Evolutionary conservation across 2,797 vertebrate species (phyloP).

Genomic region (Philypnodon macrostomus): DNA sequence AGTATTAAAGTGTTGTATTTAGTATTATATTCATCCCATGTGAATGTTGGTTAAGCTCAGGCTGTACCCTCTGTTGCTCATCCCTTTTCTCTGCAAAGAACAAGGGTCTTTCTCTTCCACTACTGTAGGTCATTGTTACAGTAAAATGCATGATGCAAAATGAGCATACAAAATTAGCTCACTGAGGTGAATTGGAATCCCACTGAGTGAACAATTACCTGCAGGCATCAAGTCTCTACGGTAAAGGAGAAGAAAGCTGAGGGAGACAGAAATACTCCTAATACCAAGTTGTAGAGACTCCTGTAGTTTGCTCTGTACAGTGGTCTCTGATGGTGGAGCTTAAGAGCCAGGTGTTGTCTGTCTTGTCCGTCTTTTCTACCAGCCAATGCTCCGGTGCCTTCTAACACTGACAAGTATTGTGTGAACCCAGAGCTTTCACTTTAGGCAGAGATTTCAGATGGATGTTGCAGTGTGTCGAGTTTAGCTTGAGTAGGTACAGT

Average conservation of each 20-base stretch:
- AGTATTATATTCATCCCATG: slow-evolving; percentile 87
- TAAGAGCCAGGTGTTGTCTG: slow-evolving; percentile 69
- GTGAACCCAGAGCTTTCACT: slow-evolving; percentile 74
- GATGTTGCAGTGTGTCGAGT: slow-evolving; percentile 47
- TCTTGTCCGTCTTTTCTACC: slow-evolving; percentile 73
- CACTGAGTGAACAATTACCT: slow-evolving; percentile 63
- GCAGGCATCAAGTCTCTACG: slow-evolving; percentile 35
- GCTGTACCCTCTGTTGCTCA: slow-evolving; percentile 50
- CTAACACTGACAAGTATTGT: slow-evolving; percentile 80
- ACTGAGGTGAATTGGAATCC: slow-evolving; percentile 62
- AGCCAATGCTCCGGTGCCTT: slow-evolving; percentile 80
- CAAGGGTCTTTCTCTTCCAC: slow-evolving; percentile 28
- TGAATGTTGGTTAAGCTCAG: slow-evolving; percentile 73
- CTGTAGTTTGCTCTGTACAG: slow-evolving; percentile 65
- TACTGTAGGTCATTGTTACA: slow-evolving; percentile 21
- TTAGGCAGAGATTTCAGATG: slow-evolving; percentile 56
- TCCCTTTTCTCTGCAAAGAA: slow-evolving; percentile 29
- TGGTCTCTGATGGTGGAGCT: slow-evolving; percentile 64
- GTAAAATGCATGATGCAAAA: slow-evolving; percentile 40
- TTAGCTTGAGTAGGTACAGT: slow-evolving; percentile 47
- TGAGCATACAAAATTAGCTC: slow-evolving; percentile 33
- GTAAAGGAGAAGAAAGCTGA: no score
- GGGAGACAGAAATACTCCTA: slow-evolving; percentile 65
- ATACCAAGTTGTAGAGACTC: slow-evolving; percentile 53
- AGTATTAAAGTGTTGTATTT: slow-evolving; percentile 86